Evolutionary conservation across 2,113 vertebrate genomes (phyloP), one percentile per base, ranked within the genome.

Genomic region (Hiodon tergisus): DNA sequence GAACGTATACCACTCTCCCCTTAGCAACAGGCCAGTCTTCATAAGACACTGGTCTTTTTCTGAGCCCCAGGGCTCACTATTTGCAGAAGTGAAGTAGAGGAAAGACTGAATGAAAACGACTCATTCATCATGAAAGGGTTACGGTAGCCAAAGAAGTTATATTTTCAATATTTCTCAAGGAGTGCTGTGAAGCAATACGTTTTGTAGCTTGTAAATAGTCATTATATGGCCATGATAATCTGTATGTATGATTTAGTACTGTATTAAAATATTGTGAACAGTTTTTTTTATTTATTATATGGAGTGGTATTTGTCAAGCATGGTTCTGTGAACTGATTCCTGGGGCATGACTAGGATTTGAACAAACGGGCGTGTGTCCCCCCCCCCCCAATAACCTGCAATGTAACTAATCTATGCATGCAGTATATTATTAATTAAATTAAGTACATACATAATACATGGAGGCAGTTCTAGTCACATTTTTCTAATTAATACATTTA

Each of bases 81-180:
- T 31, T 55, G 57, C 13, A 0, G 4, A 55, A 11, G 52, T 51
- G 17, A 48, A 3, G 5, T 67, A 74, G 72, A 16, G 52, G 62
- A 66, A 62, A 52, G 14, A 9, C 13, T 55, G 62, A 74, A 61
- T 65, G 61, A 66, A 31, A 66, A 13, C 47, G 61, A 53, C 31
- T 47, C 13, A 58, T 6, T 47, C 5, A 4, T 66, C 5, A 54
- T 47, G 50, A n/a, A 57, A 57, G 73, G 67, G 63, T 54, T 67
- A 55, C n/a, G 57, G 63, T 75, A 75, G 73, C 53, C 73, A 75
- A 75, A 74, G 62, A 61, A n/a, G 62, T 31, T 50, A 65, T 50
- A 54, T 67, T 58, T 66, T 67, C 50, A 74, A 47, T n/a, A 52
- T 67, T 67, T 47, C 46, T 47, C 48, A 48, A 57, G 47, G 11